phyloP scores from a whole-genome alignment of 2,113 vertebrate species.

The Enhydra lutris region DNA sequence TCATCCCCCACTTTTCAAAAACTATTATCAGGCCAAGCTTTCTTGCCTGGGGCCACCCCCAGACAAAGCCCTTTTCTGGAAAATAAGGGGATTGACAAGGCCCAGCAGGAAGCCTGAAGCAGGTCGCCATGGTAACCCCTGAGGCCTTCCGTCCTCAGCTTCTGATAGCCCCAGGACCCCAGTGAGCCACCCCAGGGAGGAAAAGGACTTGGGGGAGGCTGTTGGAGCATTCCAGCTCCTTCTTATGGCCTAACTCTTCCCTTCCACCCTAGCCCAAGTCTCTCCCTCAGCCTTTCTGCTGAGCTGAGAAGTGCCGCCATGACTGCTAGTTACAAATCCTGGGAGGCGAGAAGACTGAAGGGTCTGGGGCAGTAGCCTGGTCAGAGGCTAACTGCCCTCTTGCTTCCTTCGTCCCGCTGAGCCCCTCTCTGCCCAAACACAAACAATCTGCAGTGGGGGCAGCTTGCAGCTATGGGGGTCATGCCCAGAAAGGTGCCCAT shows the following conservation, averaged over 20 bases:
- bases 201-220: background rate
- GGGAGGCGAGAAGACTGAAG: background rate
- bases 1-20: constrained; percentile 41
- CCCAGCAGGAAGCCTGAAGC: constrained; percentile 63
- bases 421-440: background rate
- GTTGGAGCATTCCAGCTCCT: background rate
- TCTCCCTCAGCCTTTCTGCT: background rate
- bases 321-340: background rate
- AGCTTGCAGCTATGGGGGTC: background rate
- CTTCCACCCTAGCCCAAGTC: background rate
- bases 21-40: constrained; percentile 39
- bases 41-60: constrained; percentile 63
- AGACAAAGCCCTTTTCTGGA: constrained; percentile 69
- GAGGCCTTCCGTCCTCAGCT: constrained; percentile 46
- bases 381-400: background rate
- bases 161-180: constrained; percentile 47
- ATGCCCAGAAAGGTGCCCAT: background rate
- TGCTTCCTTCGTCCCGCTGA: no score
- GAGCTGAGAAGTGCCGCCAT: background rate
- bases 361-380: background rate
- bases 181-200: constrained; percentile 48
- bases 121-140: constrained; percentile 64
- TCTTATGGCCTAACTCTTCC: background rate
- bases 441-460: background rate
- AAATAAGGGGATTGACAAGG: constrained; percentile 72